Evolutionary conservation across 2,797 vertebrate genomes (phyloP).

Genomic region (Phoeniculus purpureus): DNA sequence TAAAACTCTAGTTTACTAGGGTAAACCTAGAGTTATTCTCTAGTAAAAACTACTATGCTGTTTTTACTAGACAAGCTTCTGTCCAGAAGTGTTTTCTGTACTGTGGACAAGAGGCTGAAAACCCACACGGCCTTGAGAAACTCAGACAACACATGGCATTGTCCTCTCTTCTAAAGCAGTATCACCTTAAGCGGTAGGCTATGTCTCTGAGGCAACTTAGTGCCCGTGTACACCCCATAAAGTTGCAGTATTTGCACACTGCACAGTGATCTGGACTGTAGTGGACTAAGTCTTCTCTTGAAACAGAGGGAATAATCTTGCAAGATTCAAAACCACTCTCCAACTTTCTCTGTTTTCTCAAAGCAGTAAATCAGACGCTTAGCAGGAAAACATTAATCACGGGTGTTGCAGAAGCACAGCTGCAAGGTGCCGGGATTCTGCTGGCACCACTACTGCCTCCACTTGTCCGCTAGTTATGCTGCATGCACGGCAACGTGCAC

Average conservation of each 20-base stretch:
- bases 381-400: no score
- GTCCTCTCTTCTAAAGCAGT: not conserved
- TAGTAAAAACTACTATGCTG: not conserved
- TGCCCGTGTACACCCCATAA: not conserved
- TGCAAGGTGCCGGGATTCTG: no score
- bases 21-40: no score
- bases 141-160: not conserved
- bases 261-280: not conserved
- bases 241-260: not conserved
- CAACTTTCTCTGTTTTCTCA: no score
- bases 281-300: not conserved
- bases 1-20: no score
- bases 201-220: not conserved
- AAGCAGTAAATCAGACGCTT: no score
- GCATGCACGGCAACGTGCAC: no score
- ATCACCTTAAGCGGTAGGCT: not conserved
- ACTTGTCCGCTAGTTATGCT: no score
- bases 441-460: no score
- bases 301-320: not conserved
- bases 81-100: not conserved
- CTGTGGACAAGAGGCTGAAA: not conserved
- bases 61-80: not conserved
- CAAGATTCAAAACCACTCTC: slow-evolving; percentile 2
- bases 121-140: not conserved
- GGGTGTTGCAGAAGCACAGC: no score